A percentile compares a stretch with the other conserved stretches of the same genome.
These are phyloP conservation scores for Acyrthosiphon pisum DNA, from an alignment of 1,140 invertebrate species.

Conservation along the genomic window DNA sequence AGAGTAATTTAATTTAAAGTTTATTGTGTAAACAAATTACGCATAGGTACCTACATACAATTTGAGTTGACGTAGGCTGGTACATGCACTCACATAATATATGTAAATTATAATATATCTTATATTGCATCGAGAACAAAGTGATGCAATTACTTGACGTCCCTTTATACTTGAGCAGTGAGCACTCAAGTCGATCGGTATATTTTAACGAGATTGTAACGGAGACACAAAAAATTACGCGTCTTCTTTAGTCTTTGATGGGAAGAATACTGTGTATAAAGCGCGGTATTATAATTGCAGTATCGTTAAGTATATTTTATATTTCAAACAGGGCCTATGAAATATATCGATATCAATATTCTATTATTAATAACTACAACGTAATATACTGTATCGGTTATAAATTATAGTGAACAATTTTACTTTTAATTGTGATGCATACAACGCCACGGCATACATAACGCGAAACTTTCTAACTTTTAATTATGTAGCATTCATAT, in stretches of 20 bases:
- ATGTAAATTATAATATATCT: background rate
- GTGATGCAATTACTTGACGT: background rate
- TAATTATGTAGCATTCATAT: slow-evolving; percentile 7
- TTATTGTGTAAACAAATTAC: background rate
- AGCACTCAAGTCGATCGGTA: background rate
- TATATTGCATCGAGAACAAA: background rate
- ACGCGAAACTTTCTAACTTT: slow-evolving; percentile 3
- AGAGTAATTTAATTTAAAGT: background rate
- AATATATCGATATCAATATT: background rate
- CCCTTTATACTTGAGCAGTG: background rate
- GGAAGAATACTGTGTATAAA: background rate
- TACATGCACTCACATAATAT: background rate
- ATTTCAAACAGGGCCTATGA: background rate
- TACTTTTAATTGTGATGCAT: background rate
- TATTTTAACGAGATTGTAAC: background rate
- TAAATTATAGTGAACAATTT: background rate
- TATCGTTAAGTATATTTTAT: background rate
- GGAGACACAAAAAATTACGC: background rate
- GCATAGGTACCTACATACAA: background rate
- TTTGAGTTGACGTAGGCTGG: background rate
- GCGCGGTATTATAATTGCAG: background rate
- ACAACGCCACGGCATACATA: background rate
- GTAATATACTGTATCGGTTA: background rate
- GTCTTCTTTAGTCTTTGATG: background rate
- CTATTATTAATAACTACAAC: background rate